phyloP scores from a whole-genome alignment of 2,888 invertebrate species.

The Cephus runcator region DNA sequence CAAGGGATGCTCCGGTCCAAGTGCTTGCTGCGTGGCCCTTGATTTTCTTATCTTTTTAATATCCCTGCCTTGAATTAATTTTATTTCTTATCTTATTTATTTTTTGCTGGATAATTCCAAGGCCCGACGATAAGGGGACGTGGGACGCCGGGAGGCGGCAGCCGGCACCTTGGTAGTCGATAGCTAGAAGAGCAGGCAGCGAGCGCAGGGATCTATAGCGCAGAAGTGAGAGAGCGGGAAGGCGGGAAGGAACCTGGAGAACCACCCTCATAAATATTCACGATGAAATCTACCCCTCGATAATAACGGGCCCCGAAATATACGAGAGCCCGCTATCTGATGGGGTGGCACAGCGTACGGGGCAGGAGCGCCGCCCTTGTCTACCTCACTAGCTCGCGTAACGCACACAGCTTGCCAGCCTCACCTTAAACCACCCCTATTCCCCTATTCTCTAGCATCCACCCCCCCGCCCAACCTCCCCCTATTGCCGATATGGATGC shows the following conservation, averaged over 20 bases:
- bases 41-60: conserved; percentile 1
- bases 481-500: not conserved
- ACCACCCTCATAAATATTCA: conserved; percentile 63
- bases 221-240: conserved; percentile 19
- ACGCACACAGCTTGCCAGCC: conserved; percentile 1
- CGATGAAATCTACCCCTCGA: conserved; percentile 64
- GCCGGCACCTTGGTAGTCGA: not conserved
- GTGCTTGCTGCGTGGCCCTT: not conserved
- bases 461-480: not conserved
- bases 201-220: conserved; percentile 24
- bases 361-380: conserved; percentile 24
- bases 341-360: conserved; percentile 27
- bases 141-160: not conserved
- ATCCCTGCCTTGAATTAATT: conserved; percentile 41
- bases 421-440: conserved; percentile 29
- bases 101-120: conserved; percentile 17
- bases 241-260: conserved; percentile 35
- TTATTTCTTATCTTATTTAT: conserved; percentile 45
- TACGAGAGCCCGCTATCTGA: conserved; percentile 51
- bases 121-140: not conserved
- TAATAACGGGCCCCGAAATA: conserved; percentile 62
- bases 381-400: conserved; percentile 40
- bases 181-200: conserved; percentile 1
- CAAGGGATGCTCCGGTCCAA: not conserved
- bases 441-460: conserved; percentile 17